Base-by-base conservation (phyloP, 2,113 vertebrate genomes). In the Coptodon bakossiorum region DNA sequence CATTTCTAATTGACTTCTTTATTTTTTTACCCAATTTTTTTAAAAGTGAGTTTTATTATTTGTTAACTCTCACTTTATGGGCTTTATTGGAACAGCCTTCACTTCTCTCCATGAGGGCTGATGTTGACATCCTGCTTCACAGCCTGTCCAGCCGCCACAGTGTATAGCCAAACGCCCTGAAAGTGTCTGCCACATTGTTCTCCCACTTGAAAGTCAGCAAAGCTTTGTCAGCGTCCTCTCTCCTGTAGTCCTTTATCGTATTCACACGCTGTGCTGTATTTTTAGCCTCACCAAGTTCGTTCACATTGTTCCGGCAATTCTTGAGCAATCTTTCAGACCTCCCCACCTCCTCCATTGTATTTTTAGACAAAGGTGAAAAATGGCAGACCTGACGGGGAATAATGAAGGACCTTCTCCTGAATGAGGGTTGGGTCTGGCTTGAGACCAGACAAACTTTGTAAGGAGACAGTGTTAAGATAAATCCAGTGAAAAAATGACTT, bases 241-340 rank as follows among this genome's bases (percentile, higher is more conserved):
- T 86, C 92, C 90, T 93, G 92, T 87, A 88, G 90, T 87, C 91
- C 93, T 95, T 95, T 95, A 96, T 95, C 95, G 95, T 95, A 95
- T 96, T 96, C 94, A 96, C 95, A 96, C 95, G 94, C 93, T 91
- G 94, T 22, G 88, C 61, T 14, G 36, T 96, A 96, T 96, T 96
- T 96, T 96, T 96, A 96, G 95, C 90, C 53, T 61, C 40, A 48
- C 90, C 91, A 86, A 94, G 85, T 92, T 90, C 61, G 85, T 82
- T 94, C 92, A 92, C 94, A 87, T 93, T 95, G 95, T 96, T 97
- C 96, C 96, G 96, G 89, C 90, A 90, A 96, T 96, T 96, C 94
- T 96, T 96, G 93, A 94, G 93, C 94, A 95, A 94, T 96, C 92
- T 94, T 92, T 93, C 88, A 92, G 94, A 86, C 93, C 71, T 90